phyloP scores from a whole-genome alignment of 2,888 invertebrate genomes.

The Eilema sororculum region DNA sequence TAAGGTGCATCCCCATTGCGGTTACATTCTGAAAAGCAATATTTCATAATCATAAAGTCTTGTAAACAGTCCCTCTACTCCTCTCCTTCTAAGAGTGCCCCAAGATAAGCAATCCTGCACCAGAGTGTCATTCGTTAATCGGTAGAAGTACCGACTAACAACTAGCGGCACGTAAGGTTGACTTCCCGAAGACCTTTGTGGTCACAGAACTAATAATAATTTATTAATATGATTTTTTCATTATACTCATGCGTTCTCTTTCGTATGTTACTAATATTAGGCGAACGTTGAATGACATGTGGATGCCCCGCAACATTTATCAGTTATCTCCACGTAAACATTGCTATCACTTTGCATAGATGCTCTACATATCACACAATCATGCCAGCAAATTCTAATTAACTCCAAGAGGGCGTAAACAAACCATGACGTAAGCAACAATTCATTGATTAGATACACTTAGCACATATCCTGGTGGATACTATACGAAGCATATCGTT shows the following conservation, averaged over 20 bases:
- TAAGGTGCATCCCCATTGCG: constrained; percentile 5
- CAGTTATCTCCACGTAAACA: constrained; percentile 65
- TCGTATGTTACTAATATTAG: background rate
- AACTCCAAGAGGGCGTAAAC: constrained; percentile 48
- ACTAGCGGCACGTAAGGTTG: background rate
- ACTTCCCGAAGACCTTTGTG: background rate
- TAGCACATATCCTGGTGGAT: background rate
- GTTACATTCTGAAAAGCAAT: background rate
- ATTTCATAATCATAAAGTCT: background rate
- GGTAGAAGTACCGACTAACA: too few relatives aligned
- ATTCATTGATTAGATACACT: constrained; percentile 39
- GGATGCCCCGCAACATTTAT: constrained; percentile 46
- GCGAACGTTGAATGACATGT: background rate
- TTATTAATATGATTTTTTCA: too few relatives aligned
- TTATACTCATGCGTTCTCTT: too few relatives aligned
- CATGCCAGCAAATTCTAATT: constrained; percentile 51
- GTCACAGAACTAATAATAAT: too few relatives aligned
- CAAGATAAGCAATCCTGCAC: too few relatives aligned
- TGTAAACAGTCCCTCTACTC: too few relatives aligned
- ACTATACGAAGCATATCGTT: background rate
- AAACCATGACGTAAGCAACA: constrained; percentile 51
- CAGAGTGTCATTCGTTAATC: too few relatives aligned
- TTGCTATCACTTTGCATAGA: constrained; percentile 62
- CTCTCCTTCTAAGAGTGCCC: too few relatives aligned
- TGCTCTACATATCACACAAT: constrained; percentile 60